Evolutionary conservation across 2,888 invertebrate genomes (phyloP).

Genomic region (Cetonia aurata): DNA sequence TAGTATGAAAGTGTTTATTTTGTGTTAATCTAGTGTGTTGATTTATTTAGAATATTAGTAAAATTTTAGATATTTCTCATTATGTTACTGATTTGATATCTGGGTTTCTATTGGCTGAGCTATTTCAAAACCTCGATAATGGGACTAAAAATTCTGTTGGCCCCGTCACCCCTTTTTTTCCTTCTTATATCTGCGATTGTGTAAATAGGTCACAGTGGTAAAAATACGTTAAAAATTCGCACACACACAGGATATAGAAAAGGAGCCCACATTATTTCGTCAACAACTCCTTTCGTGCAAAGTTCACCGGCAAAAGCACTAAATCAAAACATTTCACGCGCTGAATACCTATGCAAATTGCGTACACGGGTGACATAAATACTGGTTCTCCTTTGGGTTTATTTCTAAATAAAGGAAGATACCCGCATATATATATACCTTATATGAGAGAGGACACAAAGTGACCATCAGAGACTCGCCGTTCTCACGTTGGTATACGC

Average conservation of each 20-base stretch:
- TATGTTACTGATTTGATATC: not conserved
- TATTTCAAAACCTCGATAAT: no score
- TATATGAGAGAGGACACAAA: slow-evolving; percentile 50
- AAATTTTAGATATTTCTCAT: not conserved
- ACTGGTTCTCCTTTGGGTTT: slow-evolving; percentile 33
- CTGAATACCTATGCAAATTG: slow-evolving; percentile 66
- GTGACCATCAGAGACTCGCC: slow-evolving; percentile 58
- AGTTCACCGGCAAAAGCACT: slow-evolving; percentile 45
- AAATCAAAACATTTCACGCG: slow-evolving; percentile 66
- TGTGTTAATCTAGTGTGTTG: not conserved
- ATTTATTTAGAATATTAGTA: not conserved
- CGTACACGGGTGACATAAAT: slow-evolving; percentile 48
- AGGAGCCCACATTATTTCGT: slow-evolving; percentile 38
- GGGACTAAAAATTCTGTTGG: no score
- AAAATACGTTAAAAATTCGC: slow-evolving; percentile 38
- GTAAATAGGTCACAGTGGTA: not conserved
- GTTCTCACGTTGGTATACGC: slow-evolving; percentile 60
- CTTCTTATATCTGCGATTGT: not conserved
- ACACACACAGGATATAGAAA: not conserved
- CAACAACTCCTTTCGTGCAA: slow-evolving; percentile 34
- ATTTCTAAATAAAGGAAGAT: slow-evolving; percentile 18
- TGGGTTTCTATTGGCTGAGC: no score
- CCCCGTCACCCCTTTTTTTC: not conserved
- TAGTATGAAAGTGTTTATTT: not conserved
- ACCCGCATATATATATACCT: not conserved